A percentile compares a stretch with the other conserved stretches of the same genome.
Evolutionary conservation across 2,113 vertebrate species (phyloP).

Genomic region (Mobula birostris): DNA sequence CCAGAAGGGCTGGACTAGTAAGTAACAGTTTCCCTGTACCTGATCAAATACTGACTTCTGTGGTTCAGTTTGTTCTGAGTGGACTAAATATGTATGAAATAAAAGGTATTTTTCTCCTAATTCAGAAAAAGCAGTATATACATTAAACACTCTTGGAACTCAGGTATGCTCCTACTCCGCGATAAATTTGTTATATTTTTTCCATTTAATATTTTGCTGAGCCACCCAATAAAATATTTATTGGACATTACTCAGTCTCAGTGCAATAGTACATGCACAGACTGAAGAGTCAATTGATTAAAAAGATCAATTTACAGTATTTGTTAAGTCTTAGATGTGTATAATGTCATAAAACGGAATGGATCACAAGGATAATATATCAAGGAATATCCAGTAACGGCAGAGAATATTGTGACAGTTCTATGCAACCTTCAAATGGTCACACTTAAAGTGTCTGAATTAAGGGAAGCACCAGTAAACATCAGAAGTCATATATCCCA

Average conservation of each 20-base stretch:
- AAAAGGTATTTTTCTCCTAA: background rate
- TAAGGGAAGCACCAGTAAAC: background rate
- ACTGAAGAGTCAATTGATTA: background rate
- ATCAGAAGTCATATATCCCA: background rate
- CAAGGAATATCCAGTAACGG: background rate
- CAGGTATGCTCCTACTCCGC: too few relatives aligned
- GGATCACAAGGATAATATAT: background rate
- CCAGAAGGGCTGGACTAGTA: conserved; percentile 90
- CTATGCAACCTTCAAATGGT: background rate
- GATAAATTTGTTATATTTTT: background rate
- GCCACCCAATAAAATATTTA: background rate
- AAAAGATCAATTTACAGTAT: too few relatives aligned
- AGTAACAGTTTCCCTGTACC: conserved; percentile 44
- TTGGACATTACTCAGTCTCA: background rate
- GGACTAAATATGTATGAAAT: background rate
- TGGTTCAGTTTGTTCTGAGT: background rate
- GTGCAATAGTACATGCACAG: background rate
- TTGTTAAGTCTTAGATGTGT: background rate
- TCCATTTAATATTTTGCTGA: too few relatives aligned
- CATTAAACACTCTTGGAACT: background rate
- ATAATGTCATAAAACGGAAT: background rate
- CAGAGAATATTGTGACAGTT: background rate
- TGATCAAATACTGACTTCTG: background rate
- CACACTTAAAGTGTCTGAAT: too few relatives aligned
- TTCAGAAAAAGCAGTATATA: background rate